phyloP scores from a whole-genome alignment of 2,888 invertebrate species.

The Dendrolimus pini region DNA sequence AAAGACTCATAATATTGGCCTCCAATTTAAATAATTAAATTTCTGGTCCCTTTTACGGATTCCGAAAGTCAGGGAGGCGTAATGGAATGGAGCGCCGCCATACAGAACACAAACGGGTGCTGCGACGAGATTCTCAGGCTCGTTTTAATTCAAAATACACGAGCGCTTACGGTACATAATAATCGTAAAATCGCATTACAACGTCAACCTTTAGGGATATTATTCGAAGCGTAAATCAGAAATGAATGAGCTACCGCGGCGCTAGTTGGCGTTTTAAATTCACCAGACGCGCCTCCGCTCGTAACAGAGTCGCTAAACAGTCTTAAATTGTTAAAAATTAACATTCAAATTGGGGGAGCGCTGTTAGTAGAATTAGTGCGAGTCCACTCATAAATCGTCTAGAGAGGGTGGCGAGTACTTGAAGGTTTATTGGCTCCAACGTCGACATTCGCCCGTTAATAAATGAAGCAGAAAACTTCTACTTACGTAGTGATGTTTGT shows the following conservation, averaged over 20 bases:
- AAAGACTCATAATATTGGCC: neutral
- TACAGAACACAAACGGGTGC: neutral
- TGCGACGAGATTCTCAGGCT: conserved; percentile 8
- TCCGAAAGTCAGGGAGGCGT: neutral
- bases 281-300: conserved; percentile 45
- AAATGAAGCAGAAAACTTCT: conserved; percentile 74
- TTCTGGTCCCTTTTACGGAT: neutral
- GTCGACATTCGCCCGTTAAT: conserved; percentile 67
- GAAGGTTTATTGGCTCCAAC: conserved; percentile 60
- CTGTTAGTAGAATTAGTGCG: conserved; percentile 72
- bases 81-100: neutral
- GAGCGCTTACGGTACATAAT: conserved; percentile 29
- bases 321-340: conserved; percentile 73
- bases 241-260: conserved; percentile 31
- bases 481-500: conserved; percentile 58
- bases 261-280: conserved; percentile 34
- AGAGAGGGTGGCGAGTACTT: conserved; percentile 56
- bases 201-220: conserved; percentile 33
- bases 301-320: conserved; percentile 61
- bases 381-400: conserved; percentile 69
- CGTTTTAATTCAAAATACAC: conserved; percentile 27
- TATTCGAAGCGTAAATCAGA: conserved; percentile 38
- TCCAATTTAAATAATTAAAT: neutral
- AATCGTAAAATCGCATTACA: conserved; percentile 40
- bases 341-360: conserved; percentile 69